Conservation (phyloP, 1,140 invertebrate species). For the Ridgeia piscesae region DNA sequence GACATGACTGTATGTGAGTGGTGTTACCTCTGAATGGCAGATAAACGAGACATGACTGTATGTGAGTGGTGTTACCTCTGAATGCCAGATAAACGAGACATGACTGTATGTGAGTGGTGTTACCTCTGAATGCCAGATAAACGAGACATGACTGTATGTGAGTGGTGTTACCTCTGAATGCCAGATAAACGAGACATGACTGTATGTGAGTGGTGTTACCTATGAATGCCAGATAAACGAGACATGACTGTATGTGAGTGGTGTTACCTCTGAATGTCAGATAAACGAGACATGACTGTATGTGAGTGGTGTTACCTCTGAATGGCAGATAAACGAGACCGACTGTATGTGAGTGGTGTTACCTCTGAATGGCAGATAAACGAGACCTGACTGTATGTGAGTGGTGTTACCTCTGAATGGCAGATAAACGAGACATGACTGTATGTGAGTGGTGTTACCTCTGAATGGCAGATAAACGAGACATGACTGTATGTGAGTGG, state of each 20-base stretch:
- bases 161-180: constrained; percentile 77
- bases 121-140: constrained; percentile 90
- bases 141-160: background rate
- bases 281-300: no score
- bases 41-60: no score
- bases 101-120: background rate
- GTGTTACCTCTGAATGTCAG: constrained; percentile 82
- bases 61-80: constrained; percentile 65
- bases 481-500: background rate
- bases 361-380: constrained; percentile 92
- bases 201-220: constrained; percentile 58
- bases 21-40: constrained; percentile 82
- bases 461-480: no score
- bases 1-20: background rate
- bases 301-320: constrained; percentile 65
- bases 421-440: no score
- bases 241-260: background rate
- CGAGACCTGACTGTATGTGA: background rate
- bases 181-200: constrained; percentile 79
- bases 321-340: no score
- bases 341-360: constrained; percentile 11
- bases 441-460: constrained; percentile 59
- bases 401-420: constrained; percentile 78
- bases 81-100: constrained; percentile 95
- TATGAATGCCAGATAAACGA: constrained; percentile 91